phyloP scores from a whole-genome alignment of 2,888 invertebrate genomes.

The Notocelia uddmanniana region DNA sequence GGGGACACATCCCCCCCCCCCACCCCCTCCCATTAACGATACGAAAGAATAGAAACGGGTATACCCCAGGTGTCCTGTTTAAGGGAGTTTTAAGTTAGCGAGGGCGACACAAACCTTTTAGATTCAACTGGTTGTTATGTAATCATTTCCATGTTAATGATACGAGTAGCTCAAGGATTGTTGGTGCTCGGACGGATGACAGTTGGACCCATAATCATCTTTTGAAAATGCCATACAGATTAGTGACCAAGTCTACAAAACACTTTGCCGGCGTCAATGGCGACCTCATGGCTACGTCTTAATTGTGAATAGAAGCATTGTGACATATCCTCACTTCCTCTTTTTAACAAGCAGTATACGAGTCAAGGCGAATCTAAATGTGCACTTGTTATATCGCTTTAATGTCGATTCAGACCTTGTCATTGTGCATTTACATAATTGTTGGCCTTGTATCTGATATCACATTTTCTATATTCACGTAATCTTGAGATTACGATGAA shows the following conservation, averaged over 20 bases:
- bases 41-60: too few species aligned
- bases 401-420: constrained; percentile 74
- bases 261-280: constrained; percentile 41
- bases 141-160: neutral
- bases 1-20: too few species aligned
- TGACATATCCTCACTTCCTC: constrained; percentile 68
- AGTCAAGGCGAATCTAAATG: constrained; percentile 76
- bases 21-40: too few species aligned
- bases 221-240: neutral
- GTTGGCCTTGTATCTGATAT: constrained; percentile 62
- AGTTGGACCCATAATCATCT: neutral
- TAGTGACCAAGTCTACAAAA: constrained; percentile 11
- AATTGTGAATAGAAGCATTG: constrained; percentile 62
- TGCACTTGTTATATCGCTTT: constrained; percentile 63
- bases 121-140: neutral
- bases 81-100: neutral
- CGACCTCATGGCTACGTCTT: constrained; percentile 49
- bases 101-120: neutral
- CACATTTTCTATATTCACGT: constrained; percentile 61
- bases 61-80: neutral
- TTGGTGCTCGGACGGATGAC: neutral
- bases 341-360: constrained; percentile 63
- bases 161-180: constrained; percentile 16
- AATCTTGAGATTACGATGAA: constrained; percentile 49
- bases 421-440: constrained; percentile 75